A percentile compares a stretch with the other conserved stretches of the same genome.
Conservation (phyloP, 2,113 vertebrate species). For the Elgaria multicarinata region DNA sequence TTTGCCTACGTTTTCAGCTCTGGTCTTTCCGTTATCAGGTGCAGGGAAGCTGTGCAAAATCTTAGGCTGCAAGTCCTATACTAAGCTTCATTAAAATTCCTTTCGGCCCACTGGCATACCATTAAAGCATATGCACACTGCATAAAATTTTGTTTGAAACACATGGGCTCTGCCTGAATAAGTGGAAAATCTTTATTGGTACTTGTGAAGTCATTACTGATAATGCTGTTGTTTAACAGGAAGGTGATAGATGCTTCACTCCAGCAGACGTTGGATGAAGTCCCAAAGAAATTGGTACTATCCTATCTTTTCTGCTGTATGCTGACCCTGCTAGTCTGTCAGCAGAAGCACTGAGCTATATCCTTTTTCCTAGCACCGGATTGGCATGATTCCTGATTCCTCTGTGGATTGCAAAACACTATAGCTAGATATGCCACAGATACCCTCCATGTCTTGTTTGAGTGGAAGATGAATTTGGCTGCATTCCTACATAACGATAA, state of each 20-base stretch:
- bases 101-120: background rate
- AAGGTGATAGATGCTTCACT: background rate
- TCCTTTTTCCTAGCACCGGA: no score
- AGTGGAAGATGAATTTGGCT: background rate
- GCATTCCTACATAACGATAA: no score
- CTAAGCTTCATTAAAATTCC: background rate
- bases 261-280: background rate
- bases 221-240: background rate
- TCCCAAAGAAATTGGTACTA: background rate
- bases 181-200: constrained; percentile 5
- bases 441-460: background rate
- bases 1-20: background rate
- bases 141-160: constrained; percentile 2
- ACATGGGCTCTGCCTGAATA: background rate
- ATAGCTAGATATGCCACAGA: background rate
- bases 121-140: background rate
- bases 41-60: background rate
- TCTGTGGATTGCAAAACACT: background rate
- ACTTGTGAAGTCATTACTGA: background rate
- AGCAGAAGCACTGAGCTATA: background rate
- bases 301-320: background rate
- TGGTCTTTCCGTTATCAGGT: background rate
- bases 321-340: background rate
- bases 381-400: background rate
- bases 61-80: background rate